phyloP scores from a whole-genome alignment of 2,797 vertebrate species.

The Chromis chromis region DNA sequence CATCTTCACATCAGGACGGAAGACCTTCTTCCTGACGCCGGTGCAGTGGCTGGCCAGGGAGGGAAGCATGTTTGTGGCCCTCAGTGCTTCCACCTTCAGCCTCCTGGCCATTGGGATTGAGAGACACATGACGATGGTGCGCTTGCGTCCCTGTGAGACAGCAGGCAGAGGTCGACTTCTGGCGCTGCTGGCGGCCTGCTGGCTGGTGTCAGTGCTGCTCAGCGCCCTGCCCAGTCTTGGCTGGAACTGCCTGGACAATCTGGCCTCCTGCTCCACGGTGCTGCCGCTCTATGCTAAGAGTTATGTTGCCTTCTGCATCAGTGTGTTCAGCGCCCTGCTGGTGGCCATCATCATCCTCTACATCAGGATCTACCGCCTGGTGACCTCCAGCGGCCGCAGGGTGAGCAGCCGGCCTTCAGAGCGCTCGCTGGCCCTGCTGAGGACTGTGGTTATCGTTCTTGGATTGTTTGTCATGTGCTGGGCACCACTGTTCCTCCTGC shows the following conservation, averaged over 20 bases:
- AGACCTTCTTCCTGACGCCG: conserved; percentile 82
- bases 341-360: conserved; percentile 86
- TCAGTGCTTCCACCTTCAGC: conserved; percentile 87
- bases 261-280: conserved; percentile 83
- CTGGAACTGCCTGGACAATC: conserved; percentile 84
- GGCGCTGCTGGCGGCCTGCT: conserved; percentile 83
- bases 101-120: conserved; percentile 87
- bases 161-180: conserved; percentile 82
- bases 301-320: conserved; percentile 87
- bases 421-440: conserved; percentile 83
- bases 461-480: conserved; percentile 86
- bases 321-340: conserved; percentile 82
- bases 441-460: conserved; percentile 87
- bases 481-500: conserved; percentile 85
- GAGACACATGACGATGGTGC: conserved; percentile 88
- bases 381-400: conserved; percentile 83
- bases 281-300: conserved; percentile 85
- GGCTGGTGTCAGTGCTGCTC: conserved; percentile 84
- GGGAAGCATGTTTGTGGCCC: conserved; percentile 87
- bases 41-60: conserved; percentile 85
- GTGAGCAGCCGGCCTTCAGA: conserved; percentile 84
- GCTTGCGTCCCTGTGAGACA: conserved; percentile 83
- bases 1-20: conserved; percentile 84
- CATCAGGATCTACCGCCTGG: conserved; percentile 86
- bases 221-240: conserved; percentile 84